These are phyloP conservation scores for Phalera bucephala DNA, from an alignment of 2,888 invertebrate species.

Conservation along the genomic window DNA sequence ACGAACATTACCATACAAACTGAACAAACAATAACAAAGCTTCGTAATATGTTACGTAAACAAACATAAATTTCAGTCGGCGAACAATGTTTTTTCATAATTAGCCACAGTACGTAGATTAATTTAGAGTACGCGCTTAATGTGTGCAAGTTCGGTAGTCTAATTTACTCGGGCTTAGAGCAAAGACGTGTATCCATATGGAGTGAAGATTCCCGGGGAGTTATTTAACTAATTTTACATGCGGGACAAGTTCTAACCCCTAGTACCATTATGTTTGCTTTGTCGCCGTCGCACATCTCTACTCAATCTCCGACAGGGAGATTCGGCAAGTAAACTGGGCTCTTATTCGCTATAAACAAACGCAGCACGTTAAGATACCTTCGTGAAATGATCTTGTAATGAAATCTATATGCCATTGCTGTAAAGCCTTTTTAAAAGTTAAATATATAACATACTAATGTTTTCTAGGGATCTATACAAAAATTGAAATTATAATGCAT, in stretches of 20 bases:
- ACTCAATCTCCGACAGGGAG: constrained; percentile 30
- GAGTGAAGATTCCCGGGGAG: constrained; percentile 50
- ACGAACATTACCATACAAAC: constrained; percentile 17
- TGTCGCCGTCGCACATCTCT: constrained; percentile 46
- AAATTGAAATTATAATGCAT: too few species aligned
- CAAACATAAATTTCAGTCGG: constrained; percentile 41
- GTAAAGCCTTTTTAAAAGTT: too few species aligned
- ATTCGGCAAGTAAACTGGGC: constrained; percentile 34
- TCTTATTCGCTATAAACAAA: too few species aligned
- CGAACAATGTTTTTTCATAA: constrained; percentile 60
- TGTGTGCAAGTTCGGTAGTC: constrained; percentile 55
- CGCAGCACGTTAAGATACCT: too few species aligned
- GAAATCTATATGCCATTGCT: too few species aligned
- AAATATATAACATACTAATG: too few species aligned
- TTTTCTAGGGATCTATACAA: too few species aligned
- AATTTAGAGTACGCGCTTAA: constrained; percentile 66
- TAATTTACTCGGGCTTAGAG: constrained; percentile 71
- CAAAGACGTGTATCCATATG: constrained; percentile 76
- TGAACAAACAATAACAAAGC: constrained; percentile 25
- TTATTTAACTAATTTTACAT: too few species aligned
- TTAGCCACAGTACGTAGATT: constrained; percentile 64
- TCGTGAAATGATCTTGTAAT: too few species aligned
- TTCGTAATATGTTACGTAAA: constrained; percentile 27
- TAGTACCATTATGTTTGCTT: constrained; percentile 63
- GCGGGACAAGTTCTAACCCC: too few species aligned